Evolutionary conservation across 2,797 vertebrate species (phyloP), one percentile per base, ranked within the genome.

Genomic region (Dendrocincla tyrannina): DNA sequence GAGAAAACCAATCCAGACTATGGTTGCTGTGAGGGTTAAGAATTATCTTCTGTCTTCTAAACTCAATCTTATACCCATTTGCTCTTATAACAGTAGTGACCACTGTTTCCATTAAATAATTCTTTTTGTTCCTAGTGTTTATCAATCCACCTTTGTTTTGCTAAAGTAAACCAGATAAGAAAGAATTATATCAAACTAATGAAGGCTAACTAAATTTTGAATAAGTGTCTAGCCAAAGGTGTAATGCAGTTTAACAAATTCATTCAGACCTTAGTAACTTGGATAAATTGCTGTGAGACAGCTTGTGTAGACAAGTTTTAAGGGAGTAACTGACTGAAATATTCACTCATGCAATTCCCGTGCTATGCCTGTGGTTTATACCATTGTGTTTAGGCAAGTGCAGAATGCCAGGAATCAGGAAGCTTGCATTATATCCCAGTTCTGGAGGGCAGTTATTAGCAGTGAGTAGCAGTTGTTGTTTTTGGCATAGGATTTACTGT

Each of bases 121-220:
- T 73, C 17, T 60, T 90, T 93, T 86, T 84, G n/a, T 69, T 85
- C 67, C 41, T 79, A 2, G n/a, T 76, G 28, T 73, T 94, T 89
- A 91, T 73, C 16, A 33, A 39, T 50, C 20, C 35, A 44, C 28
- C 8, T 92, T 91, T 82, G 67, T 91, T 93, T 89, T 87, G 70
- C 47, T 77, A 41, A 82, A 82, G 84, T 84, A 86, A 95, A 95
- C 53, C 33, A 58, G 84, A 49, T 79, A 92, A 85, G 63, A 75
- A 85, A 73, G 28, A 93, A 69, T 67, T 63, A 19, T 87, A 84
- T 76, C 59, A 76, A 82, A 75, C 13, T 2, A 78, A 46, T 5
- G 5, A 79, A 89, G 55, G n/a, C 55, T 75, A 78, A 78, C 76
- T 87, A 44, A 73, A 69, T 79, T 91, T 52, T 1, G 0, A 87